These are phyloP conservation scores for Drosophila heteroneura DNA, from an alignment of 2,888 invertebrate genomes.

Conservation along the genomic window DNA sequence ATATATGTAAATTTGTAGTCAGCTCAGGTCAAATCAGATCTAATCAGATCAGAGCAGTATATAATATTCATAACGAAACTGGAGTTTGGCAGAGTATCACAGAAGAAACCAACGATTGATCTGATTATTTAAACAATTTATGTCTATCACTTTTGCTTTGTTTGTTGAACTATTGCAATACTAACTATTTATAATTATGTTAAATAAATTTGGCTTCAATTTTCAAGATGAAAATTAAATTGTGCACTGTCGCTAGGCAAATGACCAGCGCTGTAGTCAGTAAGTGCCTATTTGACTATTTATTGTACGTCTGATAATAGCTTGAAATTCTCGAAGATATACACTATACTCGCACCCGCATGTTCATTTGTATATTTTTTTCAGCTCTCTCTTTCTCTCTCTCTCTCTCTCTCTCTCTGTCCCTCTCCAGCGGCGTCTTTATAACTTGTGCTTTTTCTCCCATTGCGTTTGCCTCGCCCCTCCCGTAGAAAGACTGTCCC, in stretches of 20 bases:
- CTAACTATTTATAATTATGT: neutral
- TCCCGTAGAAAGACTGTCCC: neutral
- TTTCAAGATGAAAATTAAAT: neutral
- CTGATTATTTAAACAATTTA: too few species aligned
- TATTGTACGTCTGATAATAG: constrained; percentile 43
- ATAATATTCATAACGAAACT: neutral
- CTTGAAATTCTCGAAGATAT: constrained; percentile 22
- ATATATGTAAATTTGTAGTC: constrained; percentile 18
- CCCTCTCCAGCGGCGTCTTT: constrained; percentile 2
- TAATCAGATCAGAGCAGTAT: neutral
- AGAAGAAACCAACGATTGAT: neutral
- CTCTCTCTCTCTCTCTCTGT: neutral
- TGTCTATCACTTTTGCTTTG: neutral
- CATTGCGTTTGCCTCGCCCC: constrained; percentile 3
- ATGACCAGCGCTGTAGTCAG: constrained; percentile 23
- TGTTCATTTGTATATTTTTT: neutral
- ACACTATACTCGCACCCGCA: neutral
- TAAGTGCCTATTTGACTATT: constrained; percentile 29
- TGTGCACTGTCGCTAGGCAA: constrained; percentile 7
- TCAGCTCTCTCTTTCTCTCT: constrained; percentile 8
- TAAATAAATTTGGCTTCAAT: neutral
- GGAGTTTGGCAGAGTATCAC: neutral
- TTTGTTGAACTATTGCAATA: neutral
- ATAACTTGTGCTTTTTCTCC: constrained; percentile 37
- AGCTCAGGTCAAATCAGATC: neutral